A percentile compares a stretch with the other conserved stretches of the same genome.
phyloP scores from a whole-genome alignment of 2,797 vertebrate species.

The Antrozous pallidus region DNA sequence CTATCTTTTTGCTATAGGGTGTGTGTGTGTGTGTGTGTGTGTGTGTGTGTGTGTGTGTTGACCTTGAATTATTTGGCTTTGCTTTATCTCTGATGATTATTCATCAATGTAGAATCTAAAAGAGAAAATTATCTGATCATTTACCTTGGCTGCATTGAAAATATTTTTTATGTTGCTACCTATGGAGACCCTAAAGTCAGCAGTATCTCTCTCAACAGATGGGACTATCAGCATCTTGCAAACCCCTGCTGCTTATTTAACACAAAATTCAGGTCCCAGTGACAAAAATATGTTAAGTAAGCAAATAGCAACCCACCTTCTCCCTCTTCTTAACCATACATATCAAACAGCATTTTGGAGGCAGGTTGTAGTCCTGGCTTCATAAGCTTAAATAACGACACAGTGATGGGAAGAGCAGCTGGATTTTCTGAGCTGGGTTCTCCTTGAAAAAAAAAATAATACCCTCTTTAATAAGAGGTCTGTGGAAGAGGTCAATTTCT shows the following conservation, averaged over 20 bases:
- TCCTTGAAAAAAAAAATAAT: neutral
- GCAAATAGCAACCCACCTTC: neutral
- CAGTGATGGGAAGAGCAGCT: neutral
- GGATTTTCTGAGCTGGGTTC: neutral
- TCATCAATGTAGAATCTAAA: constrained; percentile 32
- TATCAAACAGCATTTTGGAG: neutral
- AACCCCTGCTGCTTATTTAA: neutral
- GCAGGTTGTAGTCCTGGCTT: neutral
- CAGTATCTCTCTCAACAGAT: constrained; percentile 27
- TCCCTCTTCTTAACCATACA: neutral
- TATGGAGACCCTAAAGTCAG: constrained; percentile 1
- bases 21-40: too few species aligned
- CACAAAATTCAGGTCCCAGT: neutral
- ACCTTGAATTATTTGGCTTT: constrained; percentile 39
- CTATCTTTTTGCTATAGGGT: neutral
- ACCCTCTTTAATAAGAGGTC: neutral
- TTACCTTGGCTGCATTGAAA: constrained; percentile 31
- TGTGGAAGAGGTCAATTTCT: neutral
- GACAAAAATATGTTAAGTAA: constrained; percentile 21
- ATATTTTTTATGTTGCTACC: constrained; percentile 35
- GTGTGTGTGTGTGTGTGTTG: neutral
- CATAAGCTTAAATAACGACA: neutral
- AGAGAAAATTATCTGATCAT: constrained; percentile 40
- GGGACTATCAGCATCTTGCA: neutral
- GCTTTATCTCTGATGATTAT: constrained; percentile 42